Conservation (phyloP, 2,113 vertebrate genomes). For the Scomber colias region DNA sequence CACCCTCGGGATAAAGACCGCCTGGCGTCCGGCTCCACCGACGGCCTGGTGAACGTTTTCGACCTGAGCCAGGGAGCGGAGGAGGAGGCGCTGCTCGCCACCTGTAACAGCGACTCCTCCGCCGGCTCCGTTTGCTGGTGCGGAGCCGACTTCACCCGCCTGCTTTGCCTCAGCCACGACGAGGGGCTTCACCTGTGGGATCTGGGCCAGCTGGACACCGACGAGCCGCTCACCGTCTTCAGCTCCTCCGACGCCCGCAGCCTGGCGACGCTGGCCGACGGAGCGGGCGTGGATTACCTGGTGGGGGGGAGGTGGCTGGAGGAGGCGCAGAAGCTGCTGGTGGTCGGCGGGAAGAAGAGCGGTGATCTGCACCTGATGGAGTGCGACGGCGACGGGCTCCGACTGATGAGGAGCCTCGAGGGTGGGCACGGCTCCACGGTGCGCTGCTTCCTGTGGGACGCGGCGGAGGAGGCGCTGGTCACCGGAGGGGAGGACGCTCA, state of each 20-base stretch:
- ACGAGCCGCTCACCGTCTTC: conserved; percentile 87
- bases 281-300: conserved; percentile 86
- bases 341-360: conserved; percentile 86
- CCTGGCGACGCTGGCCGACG: conserved; percentile 24
- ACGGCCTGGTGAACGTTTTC: conserved; percentile 95
- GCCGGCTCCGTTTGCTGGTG: conserved; percentile 90
- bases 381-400: conserved; percentile 80
- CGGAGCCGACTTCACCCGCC: conserved; percentile 83
- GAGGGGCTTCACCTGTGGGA: conserved; percentile 97
- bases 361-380: conserved; percentile 88
- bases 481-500: conserved; percentile 95
- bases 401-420: conserved; percentile 80
- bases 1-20: conserved; percentile 89
- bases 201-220: conserved; percentile 85
- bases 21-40: conserved; percentile 89
- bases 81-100: conserved; percentile 91
- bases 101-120: conserved; percentile 92
- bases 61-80: conserved; percentile 90
- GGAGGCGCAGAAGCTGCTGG: conserved; percentile 83
- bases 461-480: conserved; percentile 82
- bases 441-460: conserved; percentile 91
- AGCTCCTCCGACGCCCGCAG: conserved; percentile 85
- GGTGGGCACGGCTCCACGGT: conserved; percentile 88
- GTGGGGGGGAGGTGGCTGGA: conserved; percentile 91
- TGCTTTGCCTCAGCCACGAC: conserved; percentile 91